Conservation (phyloP, 2,113 vertebrate species). For the Tupaia chinensis region DNA sequence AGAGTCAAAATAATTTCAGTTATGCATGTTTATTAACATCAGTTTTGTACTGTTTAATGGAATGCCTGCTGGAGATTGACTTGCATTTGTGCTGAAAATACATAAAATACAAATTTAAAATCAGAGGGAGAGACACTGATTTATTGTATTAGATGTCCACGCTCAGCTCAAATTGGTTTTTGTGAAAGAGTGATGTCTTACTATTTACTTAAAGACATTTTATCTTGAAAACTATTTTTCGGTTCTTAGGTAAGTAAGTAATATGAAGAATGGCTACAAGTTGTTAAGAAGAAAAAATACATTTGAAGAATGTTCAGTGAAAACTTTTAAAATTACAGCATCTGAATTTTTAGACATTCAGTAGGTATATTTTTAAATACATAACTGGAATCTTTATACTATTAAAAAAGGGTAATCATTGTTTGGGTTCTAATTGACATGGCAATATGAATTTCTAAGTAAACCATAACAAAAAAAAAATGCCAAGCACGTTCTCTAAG, state of each 20-base stretch:
- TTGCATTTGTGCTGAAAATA: not conserved
- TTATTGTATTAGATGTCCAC: not conserved
- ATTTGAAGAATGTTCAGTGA: slow-evolving; percentile 44
- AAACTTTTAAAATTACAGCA: slow-evolving; percentile 1
- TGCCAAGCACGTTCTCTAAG: not conserved
- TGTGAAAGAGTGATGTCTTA: slow-evolving; percentile 63
- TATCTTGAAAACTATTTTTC: slow-evolving; percentile 66
- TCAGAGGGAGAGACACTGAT: not conserved
- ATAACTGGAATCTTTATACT: not conserved
- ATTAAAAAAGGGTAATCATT: not conserved
- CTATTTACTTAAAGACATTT: slow-evolving; percentile 74
- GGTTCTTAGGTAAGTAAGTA: slow-evolving; percentile 62
- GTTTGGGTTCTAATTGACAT: not conserved
- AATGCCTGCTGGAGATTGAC: not conserved
- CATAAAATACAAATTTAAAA: not conserved
- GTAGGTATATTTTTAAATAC: not conserved
- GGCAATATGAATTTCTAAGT: not conserved
- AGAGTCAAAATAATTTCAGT: not conserved
- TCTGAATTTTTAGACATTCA: slow-evolving; percentile 7
- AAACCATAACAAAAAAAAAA: not conserved
- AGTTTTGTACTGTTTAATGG: not conserved
- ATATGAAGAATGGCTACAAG: slow-evolving; percentile 37
- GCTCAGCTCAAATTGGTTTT: slow-evolving; percentile 73
- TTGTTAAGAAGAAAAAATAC: slow-evolving; percentile 51
- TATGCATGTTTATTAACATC: not conserved